Conservation (phyloP, 2,888 invertebrate species). For the Drosophila neonasuta region DNA sequence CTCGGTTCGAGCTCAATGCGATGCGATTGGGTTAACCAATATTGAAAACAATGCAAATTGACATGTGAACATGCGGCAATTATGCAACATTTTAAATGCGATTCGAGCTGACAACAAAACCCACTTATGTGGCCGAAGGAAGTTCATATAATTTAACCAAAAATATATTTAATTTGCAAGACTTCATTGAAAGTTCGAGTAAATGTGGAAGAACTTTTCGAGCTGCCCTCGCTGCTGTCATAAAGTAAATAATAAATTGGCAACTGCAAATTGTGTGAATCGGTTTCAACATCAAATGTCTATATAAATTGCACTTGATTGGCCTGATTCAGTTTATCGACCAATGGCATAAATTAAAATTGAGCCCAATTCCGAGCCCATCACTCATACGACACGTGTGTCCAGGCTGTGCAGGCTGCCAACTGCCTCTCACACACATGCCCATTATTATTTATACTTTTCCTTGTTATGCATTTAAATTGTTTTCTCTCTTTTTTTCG, state of each 20-base stretch:
- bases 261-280: slow-evolving; percentile 62
- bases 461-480: slow-evolving; percentile 69
- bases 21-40: slow-evolving; percentile 30
- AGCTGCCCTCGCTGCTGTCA: slow-evolving; percentile 44
- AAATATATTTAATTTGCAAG: neutral
- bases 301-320: slow-evolving; percentile 77
- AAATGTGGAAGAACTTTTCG: neutral
- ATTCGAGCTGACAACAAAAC: neutral
- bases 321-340: slow-evolving; percentile 68
- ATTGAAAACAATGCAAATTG: slow-evolving; percentile 62
- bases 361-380: slow-evolving; percentile 35
- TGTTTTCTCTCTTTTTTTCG: slow-evolving; percentile 27
- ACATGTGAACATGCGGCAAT: slow-evolving; percentile 64
- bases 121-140: neutral
- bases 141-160: neutral
- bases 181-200: no score
- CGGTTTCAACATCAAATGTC: slow-evolving; percentile 68
- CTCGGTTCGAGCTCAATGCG: slow-evolving; percentile 10
- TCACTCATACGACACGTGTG: slow-evolving; percentile 61
- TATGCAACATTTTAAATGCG: slow-evolving; percentile 37
- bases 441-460: slow-evolving; percentile 53
- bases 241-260: slow-evolving; percentile 67
- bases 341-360: slow-evolving; percentile 76
- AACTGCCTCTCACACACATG: slow-evolving; percentile 16
- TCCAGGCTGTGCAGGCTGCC: slow-evolving; percentile 10